These are phyloP conservation scores for Ciconia maguari DNA, from an alignment of 2,113 vertebrate species.

Conservation along the genomic window DNA sequence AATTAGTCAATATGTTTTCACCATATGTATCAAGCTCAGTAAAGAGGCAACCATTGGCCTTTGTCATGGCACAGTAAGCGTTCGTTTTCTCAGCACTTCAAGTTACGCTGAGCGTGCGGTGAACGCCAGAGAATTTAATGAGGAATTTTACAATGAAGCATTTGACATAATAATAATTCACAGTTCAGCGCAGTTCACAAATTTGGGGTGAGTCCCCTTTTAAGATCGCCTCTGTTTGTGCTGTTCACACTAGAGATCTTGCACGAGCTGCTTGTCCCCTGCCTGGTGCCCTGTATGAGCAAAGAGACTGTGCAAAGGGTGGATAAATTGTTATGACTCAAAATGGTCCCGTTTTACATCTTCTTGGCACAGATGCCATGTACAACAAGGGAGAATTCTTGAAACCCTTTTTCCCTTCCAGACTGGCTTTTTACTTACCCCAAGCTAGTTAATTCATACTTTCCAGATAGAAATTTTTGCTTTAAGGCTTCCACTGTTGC, in stretches of 20 bases:
- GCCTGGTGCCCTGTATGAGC: not conserved
- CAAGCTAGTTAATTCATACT: not conserved
- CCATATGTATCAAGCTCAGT: slow-evolving; percentile 35
- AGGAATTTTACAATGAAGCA: not conserved
- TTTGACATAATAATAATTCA: slow-evolving; percentile 14
- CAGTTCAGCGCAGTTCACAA: not conserved
- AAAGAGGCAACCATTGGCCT: slow-evolving; percentile 55
- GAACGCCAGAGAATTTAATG: slow-evolving; percentile 51
- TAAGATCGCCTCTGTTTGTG: not conserved
- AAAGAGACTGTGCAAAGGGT: not conserved
- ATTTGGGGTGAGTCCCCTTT: not conserved
- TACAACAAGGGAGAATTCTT: not conserved
- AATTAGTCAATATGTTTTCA: slow-evolving; percentile 68
- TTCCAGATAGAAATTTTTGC: slow-evolving; percentile 1
- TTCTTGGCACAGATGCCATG: slow-evolving; percentile 3
- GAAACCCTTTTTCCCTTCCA: not conserved
- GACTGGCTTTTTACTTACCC: slow-evolving; percentile 4
- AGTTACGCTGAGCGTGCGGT: slow-evolving; percentile 21
- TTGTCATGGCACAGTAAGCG: slow-evolving; percentile 50
- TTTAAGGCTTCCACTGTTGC: slow-evolving; percentile 28
- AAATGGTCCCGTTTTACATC: not conserved
- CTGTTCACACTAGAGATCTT: not conserved
- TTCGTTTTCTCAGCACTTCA: slow-evolving; percentile 39
- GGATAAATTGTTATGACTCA: not conserved
- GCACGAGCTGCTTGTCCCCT: not conserved